Evolutionary conservation across 2,888 invertebrate genomes (phyloP), one percentile per base, ranked within the genome.

Genomic region (Bugulina stolonifera): DNA sequence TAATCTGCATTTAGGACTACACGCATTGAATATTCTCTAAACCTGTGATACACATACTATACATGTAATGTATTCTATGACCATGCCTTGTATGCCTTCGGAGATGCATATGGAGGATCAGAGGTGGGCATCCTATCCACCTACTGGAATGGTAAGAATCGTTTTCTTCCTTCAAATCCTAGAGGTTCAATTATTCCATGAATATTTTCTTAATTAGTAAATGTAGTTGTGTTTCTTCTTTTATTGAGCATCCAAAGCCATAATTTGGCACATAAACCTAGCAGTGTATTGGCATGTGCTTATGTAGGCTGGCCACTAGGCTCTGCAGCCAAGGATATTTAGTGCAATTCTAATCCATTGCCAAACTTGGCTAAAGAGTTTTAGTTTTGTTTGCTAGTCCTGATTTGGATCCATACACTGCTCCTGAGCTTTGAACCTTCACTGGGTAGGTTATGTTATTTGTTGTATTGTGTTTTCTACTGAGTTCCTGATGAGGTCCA

Each of bases 261-360:
- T 32, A 18, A 27, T 64, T 64, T 64, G 64, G 64, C 64, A 64
- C 32, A 43, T 43, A 43, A 29, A 10, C 32, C 14, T 32, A 57
- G 64, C 55, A 55, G 23, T 10, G 5, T 32, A 22, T 64, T 64
- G 64, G 64, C 64, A 64, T 64, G 64, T 64, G 64, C 32, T 27
- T 32, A 14, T 64, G 64, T 64, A 43, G 43, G 43, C 32, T 18
- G 64, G 64, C 64, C 27, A 64, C 27, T 64, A 25, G 64, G 64
- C 5, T 27, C 5, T 29, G 64, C 34, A 34, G 64, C 64, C 64
- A 64, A 64, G 64, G 64, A 64, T 64, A 32, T 64, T 64, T 32
- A 64, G 64, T 64, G 34, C 64, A 64, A 32, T 64, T 64, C 64
- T 64, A 64, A 14, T 27, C 27, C 64, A 57, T 64, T 64, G 64